Base-by-base conservation (phyloP, 2,113 vertebrate genomes). In the Urocynchramus pylzowi region DNA sequence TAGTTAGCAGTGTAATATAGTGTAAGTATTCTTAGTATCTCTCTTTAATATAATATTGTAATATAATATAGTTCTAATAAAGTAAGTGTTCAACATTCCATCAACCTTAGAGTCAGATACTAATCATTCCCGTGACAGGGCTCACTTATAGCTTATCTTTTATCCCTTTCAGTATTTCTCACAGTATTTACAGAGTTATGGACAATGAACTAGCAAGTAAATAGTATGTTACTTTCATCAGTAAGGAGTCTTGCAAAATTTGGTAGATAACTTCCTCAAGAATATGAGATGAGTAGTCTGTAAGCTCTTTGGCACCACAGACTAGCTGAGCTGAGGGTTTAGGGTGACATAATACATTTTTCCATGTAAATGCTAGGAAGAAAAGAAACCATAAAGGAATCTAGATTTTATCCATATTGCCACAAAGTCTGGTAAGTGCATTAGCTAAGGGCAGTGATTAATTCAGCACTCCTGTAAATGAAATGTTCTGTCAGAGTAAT, bases 281-380 rank as follows among this genome's bases (percentile, higher is more conserved):
- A 85, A 93, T 47, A 19, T 73, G 54, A 33, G 37, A 92, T 80
- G n/a, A 83, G 83, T 63, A 35, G 54, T 80, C 42, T 68, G 21
- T 78, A 53, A 95, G 65, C 22, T 54, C 27, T 93, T 87, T 90
- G 87, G 84, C 86, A 39, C 8, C 0, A 0, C 60, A 83, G 30
- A n/a, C 23, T 69, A 41, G 71, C n/a, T 54, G 56, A 94, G 68
- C 37, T 94, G 78, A 42, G 84, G 76, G 53, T 91, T 96, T 87
- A 65, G 52, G 44, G 71, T 96, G 96, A 91, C 70, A 91, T 96
- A 96, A 94, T 88, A 74, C 90, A 84, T 83, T 74, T 95, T 97
- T 97, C 95, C 90, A 81, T 77, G 83, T 93, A 94, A 94, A 83
- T 69, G 61, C 80, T 87, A 87, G 76, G 41, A 85, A 61, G 13